These are phyloP conservation scores for Perognathus longimembris DNA, from an alignment of 2,113 vertebrate species.

Conservation along the genomic window DNA sequence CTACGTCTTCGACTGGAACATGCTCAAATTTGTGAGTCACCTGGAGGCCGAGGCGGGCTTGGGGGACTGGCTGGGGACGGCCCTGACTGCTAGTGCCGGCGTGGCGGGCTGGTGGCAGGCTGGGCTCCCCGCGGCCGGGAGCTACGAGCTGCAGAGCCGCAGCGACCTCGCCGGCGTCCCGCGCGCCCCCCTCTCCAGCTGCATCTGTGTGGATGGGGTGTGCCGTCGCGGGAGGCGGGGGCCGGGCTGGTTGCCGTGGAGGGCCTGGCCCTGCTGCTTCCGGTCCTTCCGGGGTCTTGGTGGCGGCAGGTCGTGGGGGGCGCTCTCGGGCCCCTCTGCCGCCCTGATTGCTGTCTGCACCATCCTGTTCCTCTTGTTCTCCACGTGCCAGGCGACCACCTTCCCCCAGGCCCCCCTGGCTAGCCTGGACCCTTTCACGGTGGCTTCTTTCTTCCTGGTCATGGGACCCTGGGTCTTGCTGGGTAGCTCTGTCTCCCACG, in stretches of 20 bases:
- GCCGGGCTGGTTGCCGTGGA: not conserved
- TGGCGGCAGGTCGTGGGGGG: not conserved
- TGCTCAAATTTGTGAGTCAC: conserved; percentile 98
- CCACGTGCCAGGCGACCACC: not conserved
- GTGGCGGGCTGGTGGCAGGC: conserved; percentile 65
- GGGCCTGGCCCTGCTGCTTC: not conserved
- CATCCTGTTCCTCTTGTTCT: conserved; percentile 48
- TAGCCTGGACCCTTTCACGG: conserved; percentile 13
- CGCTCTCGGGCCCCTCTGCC: fast-evolving
- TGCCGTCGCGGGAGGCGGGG: fast-evolving
- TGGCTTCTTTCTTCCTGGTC: conserved; percentile 60
- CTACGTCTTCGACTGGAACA: conserved; percentile 99
- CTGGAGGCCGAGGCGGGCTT: conserved; percentile 45
- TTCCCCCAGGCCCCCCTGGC: not conserved
- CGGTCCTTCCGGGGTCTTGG: not conserved
- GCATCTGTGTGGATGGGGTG: fast-evolving
- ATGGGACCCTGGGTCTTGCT: conserved; percentile 67
- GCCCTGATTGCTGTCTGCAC: not conserved
- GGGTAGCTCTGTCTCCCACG: conserved; percentile 43
- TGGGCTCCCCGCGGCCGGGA: conserved; percentile 9
- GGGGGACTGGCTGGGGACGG: conserved; percentile 56
- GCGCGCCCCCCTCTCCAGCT: not conserved
- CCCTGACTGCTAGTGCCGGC: not conserved
- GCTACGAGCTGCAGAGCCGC: not conserved
- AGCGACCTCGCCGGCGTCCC: not conserved